Conservation (phyloP, 2,797 vertebrate species). For the Phalanger gymnotis region DNA sequence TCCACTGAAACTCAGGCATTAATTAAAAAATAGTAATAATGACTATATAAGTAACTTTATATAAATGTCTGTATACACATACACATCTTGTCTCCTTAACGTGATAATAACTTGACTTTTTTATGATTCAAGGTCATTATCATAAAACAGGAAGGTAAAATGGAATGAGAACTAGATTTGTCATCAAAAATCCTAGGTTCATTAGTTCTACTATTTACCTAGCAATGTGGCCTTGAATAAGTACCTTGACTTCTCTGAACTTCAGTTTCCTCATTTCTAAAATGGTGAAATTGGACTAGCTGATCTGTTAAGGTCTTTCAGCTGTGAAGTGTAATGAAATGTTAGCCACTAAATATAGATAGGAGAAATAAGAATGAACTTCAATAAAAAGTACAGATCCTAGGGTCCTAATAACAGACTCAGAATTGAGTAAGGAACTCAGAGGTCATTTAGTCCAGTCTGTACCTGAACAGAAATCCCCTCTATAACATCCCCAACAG, state of each 20-base stretch:
- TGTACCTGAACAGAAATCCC: background rate
- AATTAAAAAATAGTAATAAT: background rate
- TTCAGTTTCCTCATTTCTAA: background rate
- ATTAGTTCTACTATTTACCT: background rate
- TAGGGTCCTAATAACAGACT: background rate
- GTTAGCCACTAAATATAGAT: background rate
- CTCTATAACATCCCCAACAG: background rate
- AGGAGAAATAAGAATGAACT: background rate
- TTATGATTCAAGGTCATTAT: background rate
- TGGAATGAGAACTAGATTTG: background rate
- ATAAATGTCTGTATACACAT: background rate
- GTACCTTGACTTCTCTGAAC: background rate
- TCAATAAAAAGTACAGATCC: background rate
- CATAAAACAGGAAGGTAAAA: background rate
- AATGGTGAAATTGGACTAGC: background rate
- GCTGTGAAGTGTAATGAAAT: background rate
- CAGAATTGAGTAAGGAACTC: background rate
- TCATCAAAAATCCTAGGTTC: background rate
- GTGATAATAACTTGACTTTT: background rate
- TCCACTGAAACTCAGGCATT: background rate
- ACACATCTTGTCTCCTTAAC: background rate
- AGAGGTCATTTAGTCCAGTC: background rate
- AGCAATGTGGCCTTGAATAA: background rate
- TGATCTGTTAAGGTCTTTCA: background rate
- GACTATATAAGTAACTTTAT: background rate